These are phyloP conservation scores for Oryzias sinensis DNA, from an alignment of 2,797 vertebrate genomes.

Conservation along the genomic window DNA sequence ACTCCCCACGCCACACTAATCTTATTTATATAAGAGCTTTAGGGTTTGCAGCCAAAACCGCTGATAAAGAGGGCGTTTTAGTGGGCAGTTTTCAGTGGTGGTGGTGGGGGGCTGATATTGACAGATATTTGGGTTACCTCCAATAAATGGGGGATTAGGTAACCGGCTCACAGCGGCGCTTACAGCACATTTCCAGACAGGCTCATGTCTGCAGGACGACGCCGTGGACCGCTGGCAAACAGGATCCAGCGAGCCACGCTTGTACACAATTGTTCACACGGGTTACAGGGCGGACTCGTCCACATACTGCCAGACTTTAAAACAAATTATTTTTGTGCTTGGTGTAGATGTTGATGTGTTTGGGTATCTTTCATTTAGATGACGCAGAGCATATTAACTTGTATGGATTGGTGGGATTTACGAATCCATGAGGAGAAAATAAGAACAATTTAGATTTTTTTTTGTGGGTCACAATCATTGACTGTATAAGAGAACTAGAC, in stretches of 20 bases:
- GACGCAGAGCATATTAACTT: no score
- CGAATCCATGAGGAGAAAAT: no score
- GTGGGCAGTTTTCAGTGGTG: conserved; percentile 45
- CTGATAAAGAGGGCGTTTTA: conserved; percentile 75
- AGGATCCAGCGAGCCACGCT: conserved; percentile 9
- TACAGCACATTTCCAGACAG: conserved; percentile 42
- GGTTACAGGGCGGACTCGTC: background rate
- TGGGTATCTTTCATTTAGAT: no score
- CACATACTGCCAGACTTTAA: background rate
- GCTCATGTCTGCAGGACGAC: conserved; percentile 36
- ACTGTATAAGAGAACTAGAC: no score
- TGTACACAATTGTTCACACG: background rate
- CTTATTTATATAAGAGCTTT: conserved; percentile 86
- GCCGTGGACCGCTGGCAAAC: conserved; percentile 19
- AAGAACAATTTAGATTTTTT: no score
- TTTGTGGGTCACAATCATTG: no score
- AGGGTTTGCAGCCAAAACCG: conserved; percentile 67
- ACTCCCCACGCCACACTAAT: conserved; percentile 81
- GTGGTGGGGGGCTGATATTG: conserved; percentile 54
- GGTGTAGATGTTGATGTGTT: no score
- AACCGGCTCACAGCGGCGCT: conserved; percentile 50
- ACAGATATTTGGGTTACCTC: conserved; percentile 73
- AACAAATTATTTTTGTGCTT: no score
- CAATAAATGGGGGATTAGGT: conserved; percentile 70
- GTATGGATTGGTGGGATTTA: no score